These are phyloP conservation scores for Crematogaster levior DNA, from an alignment of 2,888 invertebrate genomes.

Conservation along the genomic window DNA sequence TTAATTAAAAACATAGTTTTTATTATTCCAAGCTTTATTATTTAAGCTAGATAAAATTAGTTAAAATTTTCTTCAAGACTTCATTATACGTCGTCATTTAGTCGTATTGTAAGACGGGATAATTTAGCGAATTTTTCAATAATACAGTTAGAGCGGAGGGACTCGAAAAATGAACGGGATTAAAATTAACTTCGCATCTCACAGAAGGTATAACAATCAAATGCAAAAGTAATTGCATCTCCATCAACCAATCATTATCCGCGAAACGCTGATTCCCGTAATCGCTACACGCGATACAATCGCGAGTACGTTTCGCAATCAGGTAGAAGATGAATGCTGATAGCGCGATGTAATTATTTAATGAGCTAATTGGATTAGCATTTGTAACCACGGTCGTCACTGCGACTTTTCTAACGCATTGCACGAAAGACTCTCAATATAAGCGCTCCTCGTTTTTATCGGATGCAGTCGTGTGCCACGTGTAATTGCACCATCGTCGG, in stretches of 20 bases:
- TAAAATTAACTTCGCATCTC: slow-evolving; percentile 3
- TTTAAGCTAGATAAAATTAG: background rate
- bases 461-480: slow-evolving; percentile 79
- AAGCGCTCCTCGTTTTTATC: slow-evolving; percentile 71
- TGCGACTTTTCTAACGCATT: slow-evolving; percentile 72
- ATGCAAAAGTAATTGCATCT: background rate
- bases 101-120: background rate
- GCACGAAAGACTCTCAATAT: slow-evolving; percentile 53
- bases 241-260: slow-evolving; percentile 7
- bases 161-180: background rate
- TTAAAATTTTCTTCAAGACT: background rate
- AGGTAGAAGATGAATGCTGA: slow-evolving; percentile 59
- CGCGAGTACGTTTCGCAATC: slow-evolving; percentile 64
- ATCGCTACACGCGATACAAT: slow-evolving; percentile 59
- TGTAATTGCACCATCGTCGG: slow-evolving; percentile 77
- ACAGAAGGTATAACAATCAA: background rate
- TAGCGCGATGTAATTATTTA: slow-evolving; percentile 69
- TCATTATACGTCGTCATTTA: slow-evolving; percentile 1
- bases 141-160: background rate
- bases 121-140: background rate
- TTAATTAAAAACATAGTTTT: background rate
- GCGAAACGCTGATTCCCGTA: slow-evolving; percentile 50
- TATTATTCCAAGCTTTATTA: background rate
- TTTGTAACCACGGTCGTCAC: slow-evolving; percentile 64
- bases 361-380: slow-evolving; percentile 75